phyloP scores from a whole-genome alignment of 2,113 vertebrate species.

The Halichoerus grypus region DNA sequence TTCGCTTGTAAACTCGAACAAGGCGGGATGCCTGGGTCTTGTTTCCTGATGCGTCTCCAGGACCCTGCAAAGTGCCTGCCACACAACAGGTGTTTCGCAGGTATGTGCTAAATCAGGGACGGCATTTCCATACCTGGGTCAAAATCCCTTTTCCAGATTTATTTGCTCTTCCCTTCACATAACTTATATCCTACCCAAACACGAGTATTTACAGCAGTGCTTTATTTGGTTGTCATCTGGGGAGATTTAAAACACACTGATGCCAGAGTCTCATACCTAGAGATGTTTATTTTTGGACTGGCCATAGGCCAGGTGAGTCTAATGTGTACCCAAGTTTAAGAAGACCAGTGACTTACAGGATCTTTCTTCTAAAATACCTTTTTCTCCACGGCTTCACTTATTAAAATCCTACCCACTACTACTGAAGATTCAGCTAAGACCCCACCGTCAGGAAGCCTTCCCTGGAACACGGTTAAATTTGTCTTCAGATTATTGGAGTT shows the following conservation, averaged over 20 bases:
- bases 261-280: background rate
- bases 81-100: background rate
- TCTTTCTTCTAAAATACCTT: slow-evolving; percentile 5
- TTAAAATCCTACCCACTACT: background rate
- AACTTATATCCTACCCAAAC: background rate
- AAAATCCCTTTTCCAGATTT: background rate
- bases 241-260: background rate
- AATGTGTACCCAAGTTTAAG: background rate
- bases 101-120: background rate
- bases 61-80: background rate
- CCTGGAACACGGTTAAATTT: background rate
- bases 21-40: background rate
- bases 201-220: background rate
- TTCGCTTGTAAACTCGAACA: background rate
- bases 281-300: background rate
- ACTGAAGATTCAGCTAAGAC: background rate
- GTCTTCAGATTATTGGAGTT: background rate
- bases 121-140: background rate
- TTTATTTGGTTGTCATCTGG: background rate
- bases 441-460: background rate
- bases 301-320: background rate
- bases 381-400: slow-evolving; percentile 21
- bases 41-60: background rate
- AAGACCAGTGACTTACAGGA: background rate
- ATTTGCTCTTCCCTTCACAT: background rate